Conservation (phyloP, 1,140 invertebrate species). For the Chlorops oryzae region DNA sequence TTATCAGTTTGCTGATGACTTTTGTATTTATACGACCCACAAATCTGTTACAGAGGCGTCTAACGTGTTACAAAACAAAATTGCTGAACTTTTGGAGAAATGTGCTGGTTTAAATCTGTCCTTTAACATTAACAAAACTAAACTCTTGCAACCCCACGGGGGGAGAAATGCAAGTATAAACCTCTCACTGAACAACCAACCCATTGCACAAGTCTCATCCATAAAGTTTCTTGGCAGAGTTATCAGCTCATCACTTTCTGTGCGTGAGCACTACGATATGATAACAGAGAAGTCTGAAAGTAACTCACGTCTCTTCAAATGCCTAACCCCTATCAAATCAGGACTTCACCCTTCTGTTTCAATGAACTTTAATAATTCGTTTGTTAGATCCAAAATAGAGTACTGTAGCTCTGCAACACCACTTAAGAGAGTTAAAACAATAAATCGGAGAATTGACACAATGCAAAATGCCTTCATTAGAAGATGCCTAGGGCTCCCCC, state of each 20-base stretch:
- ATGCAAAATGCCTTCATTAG: no score
- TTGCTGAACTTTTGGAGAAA: neutral
- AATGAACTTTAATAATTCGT: neutral
- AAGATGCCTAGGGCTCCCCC: no score
- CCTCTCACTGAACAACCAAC: neutral
- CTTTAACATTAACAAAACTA: neutral
- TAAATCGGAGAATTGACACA: no score
- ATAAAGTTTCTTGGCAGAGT: constrained; percentile 3
- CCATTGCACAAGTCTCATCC: neutral
- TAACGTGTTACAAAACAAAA: neutral
- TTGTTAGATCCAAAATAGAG: neutral
- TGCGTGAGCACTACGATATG: neutral
- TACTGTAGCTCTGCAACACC: neutral
- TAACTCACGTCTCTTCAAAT: neutral
- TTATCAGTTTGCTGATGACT: constrained; percentile 4
- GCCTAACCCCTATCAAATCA: neutral
- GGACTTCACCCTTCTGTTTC: neutral
- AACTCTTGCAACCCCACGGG: neutral
- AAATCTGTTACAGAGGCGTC: neutral
- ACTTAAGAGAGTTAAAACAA: no score
- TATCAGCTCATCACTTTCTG: no score
- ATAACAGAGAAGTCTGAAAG: no score
- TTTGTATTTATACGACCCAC: neutral
- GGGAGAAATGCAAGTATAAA: neutral
- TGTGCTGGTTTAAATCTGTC: neutral